These are phyloP conservation scores for Pantherophis vulpinus DNA, from an alignment of 2,797 vertebrate species.

Conservation along the genomic window DNA sequence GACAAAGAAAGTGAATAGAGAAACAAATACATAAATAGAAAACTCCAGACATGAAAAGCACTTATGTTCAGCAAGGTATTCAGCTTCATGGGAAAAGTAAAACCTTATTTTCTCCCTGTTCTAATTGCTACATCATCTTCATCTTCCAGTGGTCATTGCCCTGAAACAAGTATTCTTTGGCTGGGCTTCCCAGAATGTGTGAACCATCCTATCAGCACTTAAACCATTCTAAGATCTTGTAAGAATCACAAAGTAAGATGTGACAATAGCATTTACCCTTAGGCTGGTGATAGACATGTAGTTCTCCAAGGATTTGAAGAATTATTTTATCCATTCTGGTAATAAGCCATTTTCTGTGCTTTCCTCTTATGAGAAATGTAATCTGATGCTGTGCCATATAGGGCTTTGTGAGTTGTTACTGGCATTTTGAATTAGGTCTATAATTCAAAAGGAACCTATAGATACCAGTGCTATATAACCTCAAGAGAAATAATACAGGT, in stretches of 20 bases:
- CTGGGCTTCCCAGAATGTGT: neutral
- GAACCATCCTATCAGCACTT: neutral
- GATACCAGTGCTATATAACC: neutral
- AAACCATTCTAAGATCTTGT: neutral
- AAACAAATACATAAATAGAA: neutral
- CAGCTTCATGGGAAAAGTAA: neutral
- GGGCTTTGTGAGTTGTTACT: neutral
- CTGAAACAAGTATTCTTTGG: neutral
- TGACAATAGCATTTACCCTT: neutral
- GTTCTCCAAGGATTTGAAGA: neutral
- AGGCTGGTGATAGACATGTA: neutral
- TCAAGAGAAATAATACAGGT: neutral
- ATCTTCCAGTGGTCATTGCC: neutral
- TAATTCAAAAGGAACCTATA: neutral
- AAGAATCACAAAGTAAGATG: neutral
- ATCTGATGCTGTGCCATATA: neutral
- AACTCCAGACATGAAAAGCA: neutral
- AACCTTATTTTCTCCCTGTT: neutral
- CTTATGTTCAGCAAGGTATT: neutral
- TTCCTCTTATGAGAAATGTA: neutral
- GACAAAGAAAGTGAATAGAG: neutral
- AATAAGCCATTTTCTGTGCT: neutral
- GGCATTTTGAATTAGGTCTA: neutral
- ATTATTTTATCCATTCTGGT: neutral
- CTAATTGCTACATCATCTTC: neutral